Conservation (phyloP, 2,888 invertebrate genomes). For the Melanotus villosus region DNA sequence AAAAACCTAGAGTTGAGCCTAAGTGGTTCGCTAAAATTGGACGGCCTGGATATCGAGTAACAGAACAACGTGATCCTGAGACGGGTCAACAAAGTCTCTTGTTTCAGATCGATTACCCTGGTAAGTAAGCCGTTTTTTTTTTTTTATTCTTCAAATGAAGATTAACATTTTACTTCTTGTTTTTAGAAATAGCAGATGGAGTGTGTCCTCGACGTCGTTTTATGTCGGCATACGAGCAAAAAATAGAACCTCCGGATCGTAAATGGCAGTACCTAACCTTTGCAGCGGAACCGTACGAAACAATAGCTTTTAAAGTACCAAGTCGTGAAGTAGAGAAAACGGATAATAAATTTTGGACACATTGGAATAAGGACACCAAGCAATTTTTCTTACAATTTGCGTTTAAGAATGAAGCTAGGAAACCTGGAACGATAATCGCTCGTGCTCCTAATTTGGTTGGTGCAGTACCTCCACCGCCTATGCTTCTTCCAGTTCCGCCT, state of each 20-base stretch:
- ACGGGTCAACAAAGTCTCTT: conserved; percentile 96
- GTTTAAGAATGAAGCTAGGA: conserved; percentile 88
- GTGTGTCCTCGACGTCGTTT: conserved; percentile 96
- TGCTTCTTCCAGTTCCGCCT: conserved; percentile 75
- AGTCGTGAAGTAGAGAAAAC: conserved; percentile 99
- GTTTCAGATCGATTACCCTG: conserved; percentile 96
- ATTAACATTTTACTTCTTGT: not conserved
- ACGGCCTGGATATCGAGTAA: conserved; percentile 97
- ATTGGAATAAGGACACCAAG: conserved; percentile 99
- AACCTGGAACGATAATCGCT: conserved; percentile 71
- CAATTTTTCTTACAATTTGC: conserved; percentile 98
- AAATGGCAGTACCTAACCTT: conserved; percentile 99
- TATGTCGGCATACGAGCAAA: conserved; percentile 99
- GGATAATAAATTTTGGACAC: conserved; percentile 98
- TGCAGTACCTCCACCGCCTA: conserved; percentile 80
- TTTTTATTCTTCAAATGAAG: not conserved
- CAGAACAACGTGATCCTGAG: conserved; percentile 97
- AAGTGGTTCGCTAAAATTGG: conserved; percentile 99
- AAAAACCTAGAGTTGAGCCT: conserved; percentile 96
- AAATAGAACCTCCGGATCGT: conserved; percentile 98
- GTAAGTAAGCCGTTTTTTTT: conserved; percentile 65
- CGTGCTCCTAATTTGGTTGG: conserved; percentile 75
- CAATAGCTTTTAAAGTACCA: conserved; percentile 99
- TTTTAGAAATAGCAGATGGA: conserved; percentile 87
- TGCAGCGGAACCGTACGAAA: conserved; percentile 99